Percentiles rank a stretch among this genome's conserved stretches.
phyloP scores from a whole-genome alignment of 2,888 invertebrate species.

The Drosophila anceps region DNA sequence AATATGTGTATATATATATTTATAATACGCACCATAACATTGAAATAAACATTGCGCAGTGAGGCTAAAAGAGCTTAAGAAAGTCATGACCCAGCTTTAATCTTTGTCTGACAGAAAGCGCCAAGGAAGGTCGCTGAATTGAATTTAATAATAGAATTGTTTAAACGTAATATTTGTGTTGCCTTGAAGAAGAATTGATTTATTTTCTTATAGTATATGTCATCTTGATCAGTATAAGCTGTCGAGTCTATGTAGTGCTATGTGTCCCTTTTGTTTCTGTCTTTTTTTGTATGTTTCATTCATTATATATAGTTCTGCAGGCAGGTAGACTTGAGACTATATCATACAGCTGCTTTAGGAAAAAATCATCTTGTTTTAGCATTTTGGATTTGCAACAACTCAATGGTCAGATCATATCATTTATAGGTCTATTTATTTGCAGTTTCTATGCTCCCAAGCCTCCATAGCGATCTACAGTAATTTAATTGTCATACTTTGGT shows the following conservation, averaged over 20 bases:
- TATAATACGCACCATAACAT: slow-evolving; percentile 35
- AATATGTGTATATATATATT: slow-evolving; percentile 9
- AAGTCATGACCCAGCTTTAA: slow-evolving; percentile 5
- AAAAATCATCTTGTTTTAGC: too few species aligned
- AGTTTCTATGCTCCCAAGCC: too few species aligned
- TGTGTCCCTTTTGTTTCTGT: too few species aligned
- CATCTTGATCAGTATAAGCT: neutral
- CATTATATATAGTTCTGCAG: too few species aligned
- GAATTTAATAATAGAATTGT: neutral
- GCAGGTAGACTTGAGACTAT: too few species aligned
- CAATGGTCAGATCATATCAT: neutral
- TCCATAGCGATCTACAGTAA: neutral
- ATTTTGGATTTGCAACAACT: too few species aligned
- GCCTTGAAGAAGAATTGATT: neutral
- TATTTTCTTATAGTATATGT: neutral
- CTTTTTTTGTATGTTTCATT: neutral
- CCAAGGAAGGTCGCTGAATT: slow-evolving; percentile 9
- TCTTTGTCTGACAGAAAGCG: neutral
- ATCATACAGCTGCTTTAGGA: too few species aligned
- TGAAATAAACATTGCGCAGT: slow-evolving; percentile 29
- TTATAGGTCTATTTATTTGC: neutral
- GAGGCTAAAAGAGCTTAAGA: slow-evolving; percentile 22
- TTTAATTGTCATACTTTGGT: neutral
- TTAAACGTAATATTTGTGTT: neutral
- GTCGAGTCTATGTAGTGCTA: neutral